Evolutionary conservation across 2,888 invertebrate genomes (phyloP), one percentile per base, ranked within the genome.

Genomic region (Drosophila subquinaria): DNA sequence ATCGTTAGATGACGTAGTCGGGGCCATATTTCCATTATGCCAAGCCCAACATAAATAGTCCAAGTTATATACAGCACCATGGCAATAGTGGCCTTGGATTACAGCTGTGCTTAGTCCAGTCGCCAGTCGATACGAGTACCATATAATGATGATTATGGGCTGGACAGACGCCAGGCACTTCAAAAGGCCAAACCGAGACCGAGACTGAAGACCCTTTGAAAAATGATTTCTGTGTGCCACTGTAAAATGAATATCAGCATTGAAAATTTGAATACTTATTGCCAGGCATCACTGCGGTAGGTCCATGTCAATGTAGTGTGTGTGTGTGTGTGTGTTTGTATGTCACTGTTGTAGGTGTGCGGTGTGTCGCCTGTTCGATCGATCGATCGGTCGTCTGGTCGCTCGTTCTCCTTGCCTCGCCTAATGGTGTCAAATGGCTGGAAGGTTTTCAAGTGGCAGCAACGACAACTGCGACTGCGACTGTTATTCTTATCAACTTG

Each of bases 341-440:
- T 74, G 62, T 61, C 52, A 23, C 15, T 36, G 57, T 55, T 51
- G 67, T 85, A 70, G 82, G 82, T 89, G 87, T 87, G 70, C 56
- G 61, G 65, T 71, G 57, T 80, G 82, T 83, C 85, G 83, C 82
- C 89, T 89, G 81, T 45, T 57, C 64, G 35, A 61, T 51, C 76
- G 59, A 59, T 66, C 6, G 11, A 43, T 20, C 42, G 27, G 11
- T 35, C 27, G 45, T 4, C 51, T 23, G 45, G 13, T 52, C 23
- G 68, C 55, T 73, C 52, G 38, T 13, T 47, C 48, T 52, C 38
- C 50, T 68, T 40, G 59, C 30, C 50, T 57, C 43, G 63, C 47
- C 53, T 47, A 63, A 50, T 76, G 90, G 84, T 84, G 84, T 84
- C 84, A 85, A 79, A 90, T 84, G 69, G 69, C 90, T 66, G 23